Base-by-base conservation (phyloP, 2,113 vertebrate species). In the Seriola aureovittata region DNA sequence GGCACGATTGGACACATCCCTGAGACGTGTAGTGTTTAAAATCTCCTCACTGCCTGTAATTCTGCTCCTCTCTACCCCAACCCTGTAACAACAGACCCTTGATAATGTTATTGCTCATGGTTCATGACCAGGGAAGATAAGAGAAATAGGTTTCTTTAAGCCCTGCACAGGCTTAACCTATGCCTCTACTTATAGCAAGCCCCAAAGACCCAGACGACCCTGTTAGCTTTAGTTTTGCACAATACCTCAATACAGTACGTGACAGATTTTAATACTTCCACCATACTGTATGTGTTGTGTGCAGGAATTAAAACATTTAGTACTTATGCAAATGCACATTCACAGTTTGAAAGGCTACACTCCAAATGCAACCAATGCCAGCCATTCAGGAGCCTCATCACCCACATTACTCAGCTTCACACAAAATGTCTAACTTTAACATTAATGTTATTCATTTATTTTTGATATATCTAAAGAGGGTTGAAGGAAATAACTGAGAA, bases 111-210 rank as follows among this genome's bases (percentile, higher is more conserved):
- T 94, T 95, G 94, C 94, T 92, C 91, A 85, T 78, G 91, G 94
- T 93, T 96, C 93, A 92, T 88, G 93, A 94, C 92, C 91, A 90
- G 88, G 38, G 73, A 86, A 94, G 95, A 96, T 95, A 96, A 95
- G 93, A 95, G 93, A 94, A 95, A 95, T 95, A 93, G 91, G 93
- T 94, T 95, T 95, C 90, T 91, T 92, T 95, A 93, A 94, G 87
- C 94, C 91, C 81, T 84, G 87, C 81, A 81, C 86, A 93, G 87
- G 93, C 94, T 95, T 95, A 94, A 96, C 95, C 95, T 95, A 84
- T 94, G 94, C 93, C 93, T 93, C 93, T 91, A 92, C 93, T 93
- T 95, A 94, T 91, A 92, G 91, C 83, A 86, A 90, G 84, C 85
- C 81, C 74, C 63, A 32, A 68, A 91, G 90, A 90, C 87, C 81